Base-by-base conservation (phyloP, 2,113 vertebrate genomes). In the Anseranas semipalmata region DNA sequence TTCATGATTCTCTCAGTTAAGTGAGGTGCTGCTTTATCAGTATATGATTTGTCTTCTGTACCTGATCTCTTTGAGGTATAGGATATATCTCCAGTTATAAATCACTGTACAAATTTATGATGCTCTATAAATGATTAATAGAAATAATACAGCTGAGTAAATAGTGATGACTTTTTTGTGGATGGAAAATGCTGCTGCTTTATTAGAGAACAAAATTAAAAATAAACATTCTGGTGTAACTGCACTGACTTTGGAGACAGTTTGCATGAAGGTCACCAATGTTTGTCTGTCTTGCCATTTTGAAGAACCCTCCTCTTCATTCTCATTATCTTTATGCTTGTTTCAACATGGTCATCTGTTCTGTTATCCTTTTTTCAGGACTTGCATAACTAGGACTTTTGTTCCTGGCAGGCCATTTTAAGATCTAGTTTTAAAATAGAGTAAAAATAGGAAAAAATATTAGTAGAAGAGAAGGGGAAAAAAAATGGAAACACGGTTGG, bases 301-400 rank as follows among this genome's bases (percentile, higher is more conserved):
- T 87, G 82, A 87, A 91, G 74, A 93, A 53, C 35, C 19, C 17
- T 68, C 56, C 48, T 24, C 12, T 84, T 91, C 37, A 32, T 66
- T 67, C 41, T 90, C 46, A 52, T 74, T 93, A 77, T 78, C 46
- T 52, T 91, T 89, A 84, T 81, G 65, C 87, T 87, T 97, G 39
- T 94, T 97, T 96, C 95, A 97, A 96, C 27, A 92, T 30, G 84
- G 89, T 96, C 94, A 87, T 95, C 95, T 95, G 95, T 89, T 96
- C 56, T 55, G 15, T 81, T 91, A 84, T 65, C 30, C 43, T 81
- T 28, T 75, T 81, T 95, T 62, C 84, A 85, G 65, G 15, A 15
- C 66, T 65, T 81, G 15, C 67, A 81, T 72, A 92, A 93, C 84
- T 16, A 77, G 5, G 28, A 59, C 22, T 70, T 94, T 22, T 1